Base-by-base conservation (phyloP, 2,888 invertebrate species). In the Geotrupes spiniger region DNA sequence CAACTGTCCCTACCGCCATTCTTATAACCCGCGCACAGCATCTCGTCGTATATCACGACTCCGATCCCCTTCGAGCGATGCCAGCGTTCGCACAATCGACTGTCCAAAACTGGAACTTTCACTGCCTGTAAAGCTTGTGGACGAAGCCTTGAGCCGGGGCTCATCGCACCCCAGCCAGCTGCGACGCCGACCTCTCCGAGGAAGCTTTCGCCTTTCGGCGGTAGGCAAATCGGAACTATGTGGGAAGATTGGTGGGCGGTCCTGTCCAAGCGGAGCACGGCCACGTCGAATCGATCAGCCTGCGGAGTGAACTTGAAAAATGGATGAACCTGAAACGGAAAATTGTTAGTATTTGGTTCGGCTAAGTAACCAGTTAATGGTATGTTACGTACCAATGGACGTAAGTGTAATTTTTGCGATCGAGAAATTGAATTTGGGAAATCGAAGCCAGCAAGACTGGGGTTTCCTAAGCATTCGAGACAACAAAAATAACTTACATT, bases 221-320 rank as follows among this genome's bases (percentile, higher is more conserved):
- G 94, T 42, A 94, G 75, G 71, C 93, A 94, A 62, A 94, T 92
- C 26, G 94, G 94, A 5, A 90, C 85, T 63, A 92, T 92, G 74
- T 92, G 91, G 2, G 91, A 89, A 82, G 92, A 86, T 59, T 88
- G 89, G 65, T 91, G 90, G n/a, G 93, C 92, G 38, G 88, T 87
- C 52, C 92, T 78, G 67, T 94, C 93, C 62, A 94, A 74, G 37
- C 89, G 84, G 53, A 94, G 75, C 1, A 94, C 94, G 3, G 94
- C 93, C 6, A 94, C 92, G 68, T 94, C 94, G 68, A 91, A 94
- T 51, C 93, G 78, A 67, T 89, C 89, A 0, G 92, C 92, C 73
- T 92, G 93, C 0, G 94, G 94, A 0, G 94, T 94, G 71, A 94
- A 94, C 74, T 89, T 89, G 75, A 90, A 90, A 70, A 92, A 86